Evolutionary conservation across 2,888 invertebrate species (phyloP), one percentile per base, ranked within the genome.

Genomic region (Caenorhabditis afra): DNA sequence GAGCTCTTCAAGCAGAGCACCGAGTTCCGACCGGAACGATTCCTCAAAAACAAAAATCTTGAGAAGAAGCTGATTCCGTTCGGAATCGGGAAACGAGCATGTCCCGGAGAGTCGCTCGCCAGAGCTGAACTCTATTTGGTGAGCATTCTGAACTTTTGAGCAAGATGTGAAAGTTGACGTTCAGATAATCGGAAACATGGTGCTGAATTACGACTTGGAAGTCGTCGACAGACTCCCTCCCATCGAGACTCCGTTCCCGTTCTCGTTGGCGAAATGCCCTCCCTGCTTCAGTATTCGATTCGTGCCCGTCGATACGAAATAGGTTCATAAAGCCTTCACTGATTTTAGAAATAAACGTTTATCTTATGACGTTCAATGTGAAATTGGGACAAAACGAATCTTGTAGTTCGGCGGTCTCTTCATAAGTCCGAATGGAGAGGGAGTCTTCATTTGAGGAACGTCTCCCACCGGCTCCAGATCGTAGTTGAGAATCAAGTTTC

Each of bases 51-150:
- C 20, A 66, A 79, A 0, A 67, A 64, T 2, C 57, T 82, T 45
- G 79, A 74, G 44, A 58, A 79, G 29, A 57, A 55, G 3, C 55
- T 79, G 18, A 59, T 75, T 22, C 79, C 81, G 2, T 82, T 82
- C 50, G 81, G 82, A 23, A 55, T 82, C 20, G 82, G 82, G 50
- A 82, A 82, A 23, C 14, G 82, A 14, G 41, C 78, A 7, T 82
- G 82, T 71, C 79, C 67, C n/a, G 82, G 82, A 20, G 82, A 82
- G 45, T 68, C 74, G 8, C 35, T 82, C 41, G 82, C 82, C 4
- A 75, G 81, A 65, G 80, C 79, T 5, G 82, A 82, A 53, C 44
- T 82, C 39, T 82, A 79, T 18, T 62, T 82, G 82, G 82, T 81
- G 20, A 41, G 58, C 35, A n/a, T n/a, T n/a, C n/a, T n/a, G n/a